Evolutionary conservation across 2,888 invertebrate genomes (phyloP), one percentile per base, ranked within the genome.

Genomic region (Spicauda simplicius): DNA sequence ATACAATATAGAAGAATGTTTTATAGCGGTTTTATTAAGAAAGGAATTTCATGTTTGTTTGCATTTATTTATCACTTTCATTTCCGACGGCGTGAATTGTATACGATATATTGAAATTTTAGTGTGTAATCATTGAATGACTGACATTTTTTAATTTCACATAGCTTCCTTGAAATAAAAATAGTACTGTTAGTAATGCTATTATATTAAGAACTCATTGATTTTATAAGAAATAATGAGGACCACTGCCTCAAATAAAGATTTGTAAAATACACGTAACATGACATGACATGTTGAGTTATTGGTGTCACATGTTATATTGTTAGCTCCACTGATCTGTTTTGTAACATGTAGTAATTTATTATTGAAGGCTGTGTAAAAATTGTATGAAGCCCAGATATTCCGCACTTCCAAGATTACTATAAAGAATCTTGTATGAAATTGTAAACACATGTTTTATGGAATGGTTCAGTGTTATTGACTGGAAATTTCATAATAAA

Each of bases 401-500:
- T 85, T 84, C 86, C 76, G 83, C 84, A 84, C 81, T 78, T 14
- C 77, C 85, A 78, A 86, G 85, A 80, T 86, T 84, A 82, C 81
- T 85, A 80, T 86, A 86, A 83, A 79, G 81, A 80, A 85, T 87
- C 88, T 89, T 90, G 89, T 89, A 84, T 82, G 74, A 89, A 90
- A 90, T 88, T 86, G 81, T 86, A 84, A 80, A 88, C 87, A 85
- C 86, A 84, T 87, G 85, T 88, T 90, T 88, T 88, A 90, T 91
- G 91, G 85, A 92, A 89, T 87, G 84, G 87, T 90, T 91, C 91
- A 92, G 91, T 91, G 90, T 88, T 92, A 88, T 91, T 90, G 85
- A 92, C 92, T 92, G 92, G 87, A 90, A 84, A 85, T 91, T 92
- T 91, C 92, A 85, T 92, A 91, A 92, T 91, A 89, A 91, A 92